Evolutionary conservation across 2,797 vertebrate species (phyloP), one percentile per base, ranked within the genome.

Genomic region (Gila robusta): DNA sequence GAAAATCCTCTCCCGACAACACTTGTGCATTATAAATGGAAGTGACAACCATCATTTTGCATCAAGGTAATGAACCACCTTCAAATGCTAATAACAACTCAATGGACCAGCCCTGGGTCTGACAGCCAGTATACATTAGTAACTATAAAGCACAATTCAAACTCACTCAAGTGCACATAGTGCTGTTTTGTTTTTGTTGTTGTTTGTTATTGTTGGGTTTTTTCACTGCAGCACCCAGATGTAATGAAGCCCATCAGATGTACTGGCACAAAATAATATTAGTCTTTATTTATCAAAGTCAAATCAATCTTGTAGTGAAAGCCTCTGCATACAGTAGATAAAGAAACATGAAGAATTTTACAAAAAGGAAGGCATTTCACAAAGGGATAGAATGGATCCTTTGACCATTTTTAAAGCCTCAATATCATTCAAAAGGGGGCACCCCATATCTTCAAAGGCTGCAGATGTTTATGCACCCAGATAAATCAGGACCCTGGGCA

Each of bases 41-140:
- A 80, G 52, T 80, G 19, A 39, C 32, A 67, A 64, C 35, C 39
- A n/a, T 28, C 41, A 54, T 77, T 88, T 88, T 73, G 72, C 54
- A 59, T 85, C 54, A 81, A 85, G 83, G 87, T 82, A 86, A 88
- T 82, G 72, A 88, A 73, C 54, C 73, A 62, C 56, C 21, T 71
- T 81, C 73, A 82, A 79, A 78, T 81, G 56, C 73, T 86, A 82
- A 88, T 86, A 79, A 85, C 73, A 85, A 84, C 47, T 79, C 78
- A 87, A 70, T 69, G 78, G 83, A 70, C 69, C 77, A 71, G 49
- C 32, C 12, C 41, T 70, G 28, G 2, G 21, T 67, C 21, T 81
- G 62, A 79, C 79, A 85, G 73, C 44, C 35, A 54, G 66, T 62
- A 37, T 62, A 82, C 83, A 83, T 74, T 67, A 82, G 32, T 47